phyloP scores from a whole-genome alignment of 2,888 invertebrate genomes.

The Seira sanloemensis region DNA sequence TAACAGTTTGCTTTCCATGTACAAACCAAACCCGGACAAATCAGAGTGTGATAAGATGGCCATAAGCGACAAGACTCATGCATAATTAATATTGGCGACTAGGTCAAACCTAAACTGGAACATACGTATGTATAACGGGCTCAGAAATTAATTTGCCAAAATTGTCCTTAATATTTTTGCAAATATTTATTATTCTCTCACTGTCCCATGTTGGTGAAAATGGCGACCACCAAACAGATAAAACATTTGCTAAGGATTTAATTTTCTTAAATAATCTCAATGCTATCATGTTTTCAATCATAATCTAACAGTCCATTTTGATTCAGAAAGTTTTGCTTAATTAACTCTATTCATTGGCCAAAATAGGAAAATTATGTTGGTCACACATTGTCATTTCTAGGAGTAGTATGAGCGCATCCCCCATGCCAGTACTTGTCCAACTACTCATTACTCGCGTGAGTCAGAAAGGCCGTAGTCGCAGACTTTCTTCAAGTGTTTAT shows the following conservation, averaged over 20 bases:
- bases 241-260: not conserved
- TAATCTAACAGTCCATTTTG: not conserved
- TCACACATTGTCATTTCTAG: not conserved
- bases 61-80: too few species aligned
- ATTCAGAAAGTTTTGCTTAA: constrained; percentile 4
- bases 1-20: too few species aligned
- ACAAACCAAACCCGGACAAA: too few species aligned
- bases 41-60: too few species aligned
- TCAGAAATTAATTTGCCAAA: too few species aligned
- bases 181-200: too few species aligned
- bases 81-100: too few species aligned
- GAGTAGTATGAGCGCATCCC: too few species aligned
- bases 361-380: not conserved
- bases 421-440: not conserved
- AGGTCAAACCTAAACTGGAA: too few species aligned
- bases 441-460: not conserved
- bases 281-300: not conserved
- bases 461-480: not conserved
- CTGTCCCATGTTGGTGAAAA: not conserved
- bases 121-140: too few species aligned
- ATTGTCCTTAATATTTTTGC: too few species aligned
- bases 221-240: not conserved
- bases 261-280: not conserved
- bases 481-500: constrained; percentile 20
- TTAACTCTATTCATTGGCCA: not conserved